A percentile compares a stretch with the other conserved stretches of the same genome.
Evolutionary conservation across 1,140 invertebrate species (phyloP).

Genomic region (Monochamus saltuarius): DNA sequence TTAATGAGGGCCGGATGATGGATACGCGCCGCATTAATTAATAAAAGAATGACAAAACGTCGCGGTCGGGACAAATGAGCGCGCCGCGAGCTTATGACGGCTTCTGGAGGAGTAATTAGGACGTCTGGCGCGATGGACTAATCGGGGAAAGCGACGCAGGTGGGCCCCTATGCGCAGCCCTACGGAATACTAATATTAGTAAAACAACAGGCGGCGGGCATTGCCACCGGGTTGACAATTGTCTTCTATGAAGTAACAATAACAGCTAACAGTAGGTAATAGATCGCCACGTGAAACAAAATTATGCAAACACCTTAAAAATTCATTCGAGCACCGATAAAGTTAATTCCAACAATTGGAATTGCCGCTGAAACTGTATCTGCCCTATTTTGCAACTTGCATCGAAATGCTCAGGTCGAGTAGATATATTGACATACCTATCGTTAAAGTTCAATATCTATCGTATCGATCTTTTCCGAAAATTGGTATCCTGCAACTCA

Average conservation of each 20-base stretch:
- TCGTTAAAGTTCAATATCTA: too few relatives aligned
- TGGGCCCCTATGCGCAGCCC: slow-evolving; percentile 38
- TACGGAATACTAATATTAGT: slow-evolving; percentile 42
- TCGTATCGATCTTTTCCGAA: too few relatives aligned
- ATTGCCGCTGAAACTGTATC: too few relatives aligned
- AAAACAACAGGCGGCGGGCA: slow-evolving; percentile 22
- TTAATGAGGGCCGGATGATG: slow-evolving; percentile 42
- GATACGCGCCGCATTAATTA: slow-evolving; percentile 41
- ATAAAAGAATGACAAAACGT: slow-evolving; percentile 39
- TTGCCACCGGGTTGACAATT: slow-evolving; percentile 21
- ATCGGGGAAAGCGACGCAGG: slow-evolving; percentile 36
- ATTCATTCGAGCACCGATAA: too few relatives aligned
- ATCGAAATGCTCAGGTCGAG: too few relatives aligned
- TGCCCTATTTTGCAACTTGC: too few relatives aligned
- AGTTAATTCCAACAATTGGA: too few relatives aligned
- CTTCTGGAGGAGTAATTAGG: slow-evolving; percentile 27
- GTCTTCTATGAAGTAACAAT: too few relatives aligned
- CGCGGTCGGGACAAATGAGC: slow-evolving; percentile 40
- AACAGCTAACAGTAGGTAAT: neutral
- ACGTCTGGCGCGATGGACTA: slow-evolving; percentile 28
- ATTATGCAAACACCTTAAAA: too few relatives aligned
- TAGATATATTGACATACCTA: too few relatives aligned
- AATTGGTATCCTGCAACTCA: too few relatives aligned
- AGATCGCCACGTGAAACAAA: too few relatives aligned
- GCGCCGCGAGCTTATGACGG: slow-evolving; percentile 42